These are phyloP conservation scores for Ia io DNA, from an alignment of 2,113 vertebrate genomes.

Conservation along the genomic window DNA sequence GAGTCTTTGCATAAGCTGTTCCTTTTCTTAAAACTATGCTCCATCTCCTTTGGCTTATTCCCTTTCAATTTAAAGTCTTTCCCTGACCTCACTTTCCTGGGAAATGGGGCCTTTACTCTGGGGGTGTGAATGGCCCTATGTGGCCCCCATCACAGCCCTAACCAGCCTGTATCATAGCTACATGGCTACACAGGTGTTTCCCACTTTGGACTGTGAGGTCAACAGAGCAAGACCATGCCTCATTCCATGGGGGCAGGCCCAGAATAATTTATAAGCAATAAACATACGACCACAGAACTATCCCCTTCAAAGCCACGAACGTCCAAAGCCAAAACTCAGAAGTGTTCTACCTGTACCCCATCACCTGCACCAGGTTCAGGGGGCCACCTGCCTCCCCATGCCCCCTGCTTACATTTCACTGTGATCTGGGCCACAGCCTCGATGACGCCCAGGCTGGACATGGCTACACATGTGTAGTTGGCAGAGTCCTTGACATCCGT, in stretches of 20 bases:
- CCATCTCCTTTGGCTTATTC: not conserved
- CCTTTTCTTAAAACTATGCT: not conserved
- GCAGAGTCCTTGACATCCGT: conserved; percentile 96
- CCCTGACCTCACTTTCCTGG: not conserved
- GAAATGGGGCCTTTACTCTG: not conserved
- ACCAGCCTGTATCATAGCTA: not conserved
- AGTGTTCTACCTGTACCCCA: rapidly evolving
- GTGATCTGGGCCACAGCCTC: conserved; percentile 97
- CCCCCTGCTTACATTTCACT: conserved; percentile 93
- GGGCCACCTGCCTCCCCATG: not conserved
- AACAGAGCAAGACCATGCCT: rapidly evolving
- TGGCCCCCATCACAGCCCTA: not conserved
- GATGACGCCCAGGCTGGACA: conserved; percentile 99
- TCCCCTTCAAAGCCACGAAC: not conserved
- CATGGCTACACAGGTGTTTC: not conserved
- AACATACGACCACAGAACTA: not conserved
- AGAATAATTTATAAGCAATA: not conserved
- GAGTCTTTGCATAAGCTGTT: not conserved
- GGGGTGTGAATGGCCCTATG: not conserved
- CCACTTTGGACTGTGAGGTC: not conserved
- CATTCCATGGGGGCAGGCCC: not conserved
- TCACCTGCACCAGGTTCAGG: too few relatives aligned
- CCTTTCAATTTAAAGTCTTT: not conserved
- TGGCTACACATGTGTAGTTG: conserved; percentile 99
- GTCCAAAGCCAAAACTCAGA: not conserved